Conservation (phyloP, 1,140 invertebrate species). For the Dreissena polymorpha region DNA sequence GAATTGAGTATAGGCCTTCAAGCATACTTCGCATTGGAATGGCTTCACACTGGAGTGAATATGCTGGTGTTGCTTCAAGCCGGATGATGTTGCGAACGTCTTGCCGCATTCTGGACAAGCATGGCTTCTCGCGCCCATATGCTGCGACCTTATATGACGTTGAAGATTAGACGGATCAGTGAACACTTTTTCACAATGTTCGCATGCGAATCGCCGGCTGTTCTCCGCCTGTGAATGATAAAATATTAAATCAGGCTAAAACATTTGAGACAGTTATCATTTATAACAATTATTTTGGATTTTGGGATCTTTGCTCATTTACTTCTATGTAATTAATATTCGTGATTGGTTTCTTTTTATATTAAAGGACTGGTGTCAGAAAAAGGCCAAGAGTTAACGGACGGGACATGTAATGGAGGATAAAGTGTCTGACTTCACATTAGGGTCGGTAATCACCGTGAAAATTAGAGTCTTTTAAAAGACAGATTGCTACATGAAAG, state of each 20-base stretch:
- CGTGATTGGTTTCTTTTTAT: no score
- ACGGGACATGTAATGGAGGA: no score
- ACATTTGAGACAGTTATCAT: no score
- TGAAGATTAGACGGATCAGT: constrained; percentile 97
- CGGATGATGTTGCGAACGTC: constrained; percentile 97
- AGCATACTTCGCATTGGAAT: constrained; percentile 87
- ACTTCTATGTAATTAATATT: no score
- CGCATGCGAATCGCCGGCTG: constrained; percentile 83
- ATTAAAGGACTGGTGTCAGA: no score
- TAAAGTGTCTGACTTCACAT: no score
- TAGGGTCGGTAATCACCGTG: no score
- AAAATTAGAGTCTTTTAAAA: no score
- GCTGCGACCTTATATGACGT: constrained; percentile 95
- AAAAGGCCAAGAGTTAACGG: no score
- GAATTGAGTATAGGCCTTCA: constrained; percentile 99
- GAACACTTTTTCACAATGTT: constrained; percentile 96
- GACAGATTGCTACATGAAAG: no score
- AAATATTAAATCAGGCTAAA: not conserved
- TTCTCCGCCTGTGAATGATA: not conserved
- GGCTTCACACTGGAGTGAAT: constrained; percentile 99
- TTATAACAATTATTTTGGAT: no score
- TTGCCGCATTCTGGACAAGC: constrained; percentile 99
- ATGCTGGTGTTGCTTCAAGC: constrained; percentile 99
- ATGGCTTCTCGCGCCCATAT: constrained; percentile 95
- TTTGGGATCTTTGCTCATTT: no score